phyloP scores from a whole-genome alignment of 2,113 vertebrate genomes.

The Buteo buteo region DNA sequence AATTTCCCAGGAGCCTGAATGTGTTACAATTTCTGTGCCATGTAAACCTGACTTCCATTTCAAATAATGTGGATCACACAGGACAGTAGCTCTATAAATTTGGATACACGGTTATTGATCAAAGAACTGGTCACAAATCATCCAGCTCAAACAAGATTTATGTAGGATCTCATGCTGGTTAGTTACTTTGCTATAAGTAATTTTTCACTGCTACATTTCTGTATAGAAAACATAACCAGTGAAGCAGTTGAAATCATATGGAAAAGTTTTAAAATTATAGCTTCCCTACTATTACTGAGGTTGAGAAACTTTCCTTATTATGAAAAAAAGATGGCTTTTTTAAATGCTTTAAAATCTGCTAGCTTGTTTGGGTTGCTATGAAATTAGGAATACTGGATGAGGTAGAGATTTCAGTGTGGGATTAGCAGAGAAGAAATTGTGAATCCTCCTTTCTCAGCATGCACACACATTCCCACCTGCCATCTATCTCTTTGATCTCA shows the following conservation, averaged over 20 bases:
- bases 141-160: slow-evolving; percentile 25
- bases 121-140: neutral
- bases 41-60: neutral
- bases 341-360: neutral
- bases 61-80: neutral
- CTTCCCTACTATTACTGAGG: neutral
- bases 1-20: neutral
- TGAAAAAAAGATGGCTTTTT: neutral
- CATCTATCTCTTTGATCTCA: neutral
- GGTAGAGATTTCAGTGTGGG: neutral
- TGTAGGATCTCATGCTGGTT: neutral
- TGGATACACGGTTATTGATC: neutral
- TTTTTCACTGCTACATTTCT: neutral
- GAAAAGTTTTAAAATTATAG: neutral
- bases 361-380: neutral
- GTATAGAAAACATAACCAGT: neutral
- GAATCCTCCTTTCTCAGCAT: neutral
- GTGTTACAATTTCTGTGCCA: neutral
- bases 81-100: neutral
- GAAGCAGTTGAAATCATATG: neutral
- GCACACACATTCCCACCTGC: neutral
- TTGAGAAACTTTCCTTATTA: neutral
- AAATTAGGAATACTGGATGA: neutral
- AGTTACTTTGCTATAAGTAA: neutral
- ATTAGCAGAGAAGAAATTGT: neutral